Evolutionary conservation across 2,113 vertebrate genomes (phyloP), one percentile per base, ranked within the genome.

Genomic region (Lipophrys pholis): DNA sequence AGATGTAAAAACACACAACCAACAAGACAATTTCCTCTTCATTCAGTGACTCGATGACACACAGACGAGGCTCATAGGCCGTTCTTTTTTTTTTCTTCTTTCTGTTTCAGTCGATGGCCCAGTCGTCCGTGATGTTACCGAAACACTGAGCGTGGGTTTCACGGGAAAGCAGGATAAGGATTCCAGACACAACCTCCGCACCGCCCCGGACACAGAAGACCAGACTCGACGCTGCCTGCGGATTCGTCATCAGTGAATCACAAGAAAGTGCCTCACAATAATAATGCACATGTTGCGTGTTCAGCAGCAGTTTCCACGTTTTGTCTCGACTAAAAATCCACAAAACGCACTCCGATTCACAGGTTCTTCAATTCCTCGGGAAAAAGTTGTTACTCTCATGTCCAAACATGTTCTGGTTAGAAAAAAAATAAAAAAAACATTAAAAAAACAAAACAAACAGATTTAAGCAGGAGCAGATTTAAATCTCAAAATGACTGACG

Each of bases 101-200:
- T 87, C 40, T 80, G 45, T 87, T 85, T 1, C 85, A 95, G 94
- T 66, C 68, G 6, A 90, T 87, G 78, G 89, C 90, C 0, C 89
- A 90, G 5, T 92, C 82, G 16, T 92, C 94, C 2, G 84, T 95
- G 11, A 94, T 95, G 92, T 74, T 94, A 66, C 93, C 93, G 5
- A 95, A 93, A 73, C 90, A 93, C 69, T 93, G 73, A 93, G 69
- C 4, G 36, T 1, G 3, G 5, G 5, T 14, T 12, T 48, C 12
- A 76, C 11, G n/a, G 38, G 1, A 17, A 42, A 21, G 48, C 4
- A 43, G 41, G 55, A 59, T n/a, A 15, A 8, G 11, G 50, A 59
- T 14, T 53, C 38, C 49, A 73, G 62, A 73, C 60, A 5, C 60
- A 61, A 30, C 21, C 21, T 30, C 21, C 21, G 21, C 21, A 30